Base-by-base conservation (phyloP, 92 coral and sea anemone genomes). In the Siderastrea siderea region DNA sequence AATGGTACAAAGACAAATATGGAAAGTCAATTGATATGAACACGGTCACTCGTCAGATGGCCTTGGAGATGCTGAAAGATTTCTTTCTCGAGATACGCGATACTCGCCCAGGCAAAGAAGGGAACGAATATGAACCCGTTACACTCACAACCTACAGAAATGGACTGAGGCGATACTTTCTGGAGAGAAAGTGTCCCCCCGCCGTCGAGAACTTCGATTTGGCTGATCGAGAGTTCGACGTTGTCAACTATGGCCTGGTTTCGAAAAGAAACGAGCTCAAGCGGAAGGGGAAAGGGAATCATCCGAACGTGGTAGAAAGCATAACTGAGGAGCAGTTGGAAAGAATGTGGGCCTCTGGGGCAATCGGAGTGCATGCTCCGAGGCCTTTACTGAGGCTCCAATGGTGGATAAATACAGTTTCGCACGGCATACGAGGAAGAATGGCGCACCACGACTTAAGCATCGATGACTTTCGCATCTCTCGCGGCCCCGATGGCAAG, bases 341-440 rank as follows among this genome's bases (percentile, higher is more conserved):
- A 75, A 98, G 98, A 85, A 98, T 98, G 99, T 98, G 99, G 99
- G 98, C 98, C 10, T 91, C 99, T 48, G 99, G 99, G 67, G 99
- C 99, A 4, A 98, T 98, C 44, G 99, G 99, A 2, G 98, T 96
- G 15, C 99, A 98, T 90, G 98, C 96, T 70, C 99, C 99, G 12
- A 90, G 99, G 52, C 98, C 99, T 12, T 84, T 98, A 15, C 91
- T 98, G 0, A 91, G 99, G n/a, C 90, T 98, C 1, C 99, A 98
- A 77, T 98, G 99, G 99, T 98, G 99, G 99, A 94, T 98, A 60
- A 98, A 98, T 87, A 98, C 99, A 7, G 98, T 98, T 14, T 93
- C 95, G 73, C 99, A 98, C 81, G 99, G 99, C 12, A 98, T 98
- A 13, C 90, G 99, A 69, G 99, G 99, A 6, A 84, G 99, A 80